Base-by-base conservation (phyloP, 1,140 invertebrate genomes). In the Pachypeltis micranthus region DNA sequence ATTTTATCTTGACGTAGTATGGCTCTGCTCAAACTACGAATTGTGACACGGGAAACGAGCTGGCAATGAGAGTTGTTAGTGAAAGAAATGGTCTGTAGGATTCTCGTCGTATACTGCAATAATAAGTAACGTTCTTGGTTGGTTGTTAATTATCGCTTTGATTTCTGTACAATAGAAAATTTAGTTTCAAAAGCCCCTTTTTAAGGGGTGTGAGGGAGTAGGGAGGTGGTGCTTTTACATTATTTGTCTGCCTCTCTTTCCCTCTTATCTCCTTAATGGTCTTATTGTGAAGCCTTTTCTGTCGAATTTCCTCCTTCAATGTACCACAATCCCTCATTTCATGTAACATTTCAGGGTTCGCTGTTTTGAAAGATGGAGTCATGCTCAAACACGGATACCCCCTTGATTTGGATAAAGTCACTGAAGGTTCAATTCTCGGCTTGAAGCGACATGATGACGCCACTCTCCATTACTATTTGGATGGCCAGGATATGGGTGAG, bases 401-500 rank as follows among this genome's bases (percentile, higher is more conserved):
- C 16, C 62, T 71, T 28, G 65, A 71, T 65, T 64, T 71, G 24
- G 69, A 71, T 26, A 66, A 63, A 51, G 51, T 71, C 14, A 63
- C 63, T 51, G 62, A 65, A 44, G 69, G 70, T 2, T 57, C 64
- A 51, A 63, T 70, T 12, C 65, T 71, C 75, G 80, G 88, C 51
- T 86, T 96, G 74, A 92, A 94, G 87, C 80, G 91, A 66, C 87
- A 88, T 68, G 77, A 83, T 0, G 91, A 96, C 73, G 83, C 83
- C 23, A 88, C 81, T 62, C 78, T 97, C 4, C 91, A 96, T 73
- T 96, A 90, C 76, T 96, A 87, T 75, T 77, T 93, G 29, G 88
- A 97, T 74, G 92, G 92, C 0, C 83, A 91, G 69, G 91, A 95
- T 72, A 89, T 93, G 78, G 93, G 93, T 2, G 78, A 82, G 10